Conservation (phyloP, 1,140 invertebrate genomes). For the Eumeta japonica region DNA sequence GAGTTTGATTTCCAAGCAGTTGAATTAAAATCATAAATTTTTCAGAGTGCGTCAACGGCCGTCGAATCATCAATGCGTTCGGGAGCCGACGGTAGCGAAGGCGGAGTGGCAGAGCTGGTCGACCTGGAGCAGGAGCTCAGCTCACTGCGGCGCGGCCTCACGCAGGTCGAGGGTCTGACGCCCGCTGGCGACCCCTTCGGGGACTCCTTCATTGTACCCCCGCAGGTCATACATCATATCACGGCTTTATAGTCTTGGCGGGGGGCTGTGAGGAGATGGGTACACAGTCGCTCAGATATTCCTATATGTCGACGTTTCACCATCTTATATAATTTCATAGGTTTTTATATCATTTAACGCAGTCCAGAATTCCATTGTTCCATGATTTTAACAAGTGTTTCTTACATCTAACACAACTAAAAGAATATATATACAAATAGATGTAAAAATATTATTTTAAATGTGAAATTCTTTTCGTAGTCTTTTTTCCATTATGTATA, state of each 20-base stretch:
- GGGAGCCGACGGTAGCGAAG: constrained; percentile 25
- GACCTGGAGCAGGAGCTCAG: constrained; percentile 91
- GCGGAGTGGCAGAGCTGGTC: constrained; percentile 76
- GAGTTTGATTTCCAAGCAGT: neutral
- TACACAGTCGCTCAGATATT: too few species aligned
- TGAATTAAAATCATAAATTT: neutral
- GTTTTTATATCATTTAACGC: too few species aligned
- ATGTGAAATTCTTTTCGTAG: too few species aligned
- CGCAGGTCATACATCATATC: constrained; percentile 31
- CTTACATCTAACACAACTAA: too few species aligned
- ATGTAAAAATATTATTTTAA: too few species aligned
- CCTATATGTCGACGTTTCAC: too few species aligned
- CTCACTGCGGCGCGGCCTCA: constrained; percentile 83
- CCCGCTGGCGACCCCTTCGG: constrained; percentile 79
- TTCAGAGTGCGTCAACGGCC: constrained; percentile 23
- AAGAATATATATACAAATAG: too few species aligned
- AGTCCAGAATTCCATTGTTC: too few species aligned
- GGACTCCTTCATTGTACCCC: constrained; percentile 70
- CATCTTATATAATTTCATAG: constrained; percentile 1
- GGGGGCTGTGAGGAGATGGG: too few species aligned
- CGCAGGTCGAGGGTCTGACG: constrained; percentile 83
- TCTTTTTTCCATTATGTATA: too few species aligned
- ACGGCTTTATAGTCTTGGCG: too few species aligned
- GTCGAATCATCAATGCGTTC: constrained; percentile 21
- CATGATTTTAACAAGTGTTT: too few species aligned